Base-by-base conservation (phyloP, 2,888 invertebrate species). In the Chrysomela aeneicollis region DNA sequence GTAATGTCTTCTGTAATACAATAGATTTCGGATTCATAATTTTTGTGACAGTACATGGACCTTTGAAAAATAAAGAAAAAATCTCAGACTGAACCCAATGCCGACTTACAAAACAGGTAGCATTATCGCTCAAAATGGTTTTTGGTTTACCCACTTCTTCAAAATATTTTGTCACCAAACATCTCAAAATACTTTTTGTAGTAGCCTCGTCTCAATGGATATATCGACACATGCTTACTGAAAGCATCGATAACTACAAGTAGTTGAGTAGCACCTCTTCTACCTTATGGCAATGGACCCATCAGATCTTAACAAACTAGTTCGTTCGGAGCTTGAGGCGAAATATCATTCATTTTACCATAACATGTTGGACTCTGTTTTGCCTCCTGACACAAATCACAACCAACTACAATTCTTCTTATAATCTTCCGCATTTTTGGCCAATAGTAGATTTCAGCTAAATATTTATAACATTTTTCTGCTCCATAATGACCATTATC, bases 1-100 rank as follows among this genome's bases (percentile, higher is more conserved):
- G 26, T 26, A 26, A 6, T 6, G 6, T 26, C 26, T 26, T 26
- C 26, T 5, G 6, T 26, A 26, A 26, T 26, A 26, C 26, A 26
- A 26, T 26, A 26, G 26, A 26, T 5, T 26, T 26, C 6, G 26
- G 26, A 26, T 26, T 26, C 26, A 26, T 6, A 26, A 26, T 6
- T 26, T 26, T 3, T 3, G 26, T 26, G 6, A 26, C 6, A 26
- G 26, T 26, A 26, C 26, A 26, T 5, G 26, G 26, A 26, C 26
- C 26, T 26, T 26, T 26, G 6, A 5, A 26, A 26, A 26, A 6
- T 26, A 26, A 26, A 6, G 6, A 26, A 6, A 26, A 26, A 5
- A 5, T 26, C 26, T 26, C 6, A 26, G n/a, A n/a, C n/a, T n/a
- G n/a, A n/a, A n/a, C 18, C 73, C 73, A 76, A 6, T 37, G 2